phyloP scores from a whole-genome alignment of 2,888 invertebrate species.

The Eristalinus sepulchralis region DNA sequence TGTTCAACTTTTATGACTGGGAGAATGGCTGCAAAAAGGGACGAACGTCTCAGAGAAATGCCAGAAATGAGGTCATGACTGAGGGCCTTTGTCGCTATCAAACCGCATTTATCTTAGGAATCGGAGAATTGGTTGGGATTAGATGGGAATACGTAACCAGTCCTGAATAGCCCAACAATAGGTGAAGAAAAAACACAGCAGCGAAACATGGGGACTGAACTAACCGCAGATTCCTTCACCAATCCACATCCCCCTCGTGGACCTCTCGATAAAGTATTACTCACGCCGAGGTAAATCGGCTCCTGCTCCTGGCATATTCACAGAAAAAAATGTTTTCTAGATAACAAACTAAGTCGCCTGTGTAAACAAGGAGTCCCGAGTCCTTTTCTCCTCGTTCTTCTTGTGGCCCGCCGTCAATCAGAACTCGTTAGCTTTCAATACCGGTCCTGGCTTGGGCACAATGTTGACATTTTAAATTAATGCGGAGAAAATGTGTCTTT shows the following conservation, averaged over 20 bases:
- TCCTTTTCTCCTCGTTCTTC: neutral
- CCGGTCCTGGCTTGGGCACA: constrained; percentile 17
- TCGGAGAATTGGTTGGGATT: neutral
- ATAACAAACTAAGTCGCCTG: constrained; percentile 2
- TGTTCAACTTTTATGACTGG: neutral
- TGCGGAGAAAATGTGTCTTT: constrained; percentile 1
- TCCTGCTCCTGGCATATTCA: neutral
- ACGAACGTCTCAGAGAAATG: neutral
- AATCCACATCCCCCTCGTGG: neutral
- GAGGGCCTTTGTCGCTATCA: constrained; percentile 6
- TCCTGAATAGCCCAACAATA: neutral
- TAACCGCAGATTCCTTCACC: neutral
- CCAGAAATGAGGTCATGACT: constrained; percentile 25
- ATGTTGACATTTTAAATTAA: constrained; percentile 59
- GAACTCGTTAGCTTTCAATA: constrained; percentile 40
- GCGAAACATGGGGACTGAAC: neutral
- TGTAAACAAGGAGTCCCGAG: neutral
- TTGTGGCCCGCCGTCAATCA: constrained; percentile 15
- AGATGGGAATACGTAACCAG: neutral
- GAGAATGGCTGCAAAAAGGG: neutral
- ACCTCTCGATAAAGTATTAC: neutral
- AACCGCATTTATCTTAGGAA: constrained; percentile 33
- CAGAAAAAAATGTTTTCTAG: neutral
- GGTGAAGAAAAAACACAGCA: neutral
- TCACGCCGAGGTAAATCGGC: neutral